These are phyloP conservation scores for Castor canadensis DNA, from an alignment of 2,113 vertebrate genomes.

Conservation along the genomic window DNA sequence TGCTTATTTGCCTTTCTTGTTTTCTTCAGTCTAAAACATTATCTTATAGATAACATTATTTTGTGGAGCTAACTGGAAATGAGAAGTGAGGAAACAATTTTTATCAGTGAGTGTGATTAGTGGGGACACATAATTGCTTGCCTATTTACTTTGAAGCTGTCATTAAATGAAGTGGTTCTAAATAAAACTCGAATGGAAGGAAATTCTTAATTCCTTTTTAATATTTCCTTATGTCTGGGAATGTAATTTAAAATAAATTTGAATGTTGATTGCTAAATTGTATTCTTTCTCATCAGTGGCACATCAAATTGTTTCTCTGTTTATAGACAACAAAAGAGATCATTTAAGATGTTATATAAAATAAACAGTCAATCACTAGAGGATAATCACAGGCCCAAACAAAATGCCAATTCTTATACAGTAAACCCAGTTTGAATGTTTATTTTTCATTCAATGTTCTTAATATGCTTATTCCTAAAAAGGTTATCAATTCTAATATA, in stretches of 20 bases:
- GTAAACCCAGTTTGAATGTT: conserved; percentile 14
- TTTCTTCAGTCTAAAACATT: neutral
- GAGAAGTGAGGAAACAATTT: conserved; percentile 52
- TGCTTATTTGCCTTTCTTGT: conserved; percentile 41
- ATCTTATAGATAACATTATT: conserved; percentile 58
- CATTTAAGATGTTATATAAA: conserved; percentile 68
- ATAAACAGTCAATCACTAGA: conserved; percentile 53
- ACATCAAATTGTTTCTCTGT: conserved; percentile 4
- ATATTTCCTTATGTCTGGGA: conserved; percentile 61
- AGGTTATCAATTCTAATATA: neutral
- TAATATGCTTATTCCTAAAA: neutral
- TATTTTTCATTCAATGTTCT: neutral
- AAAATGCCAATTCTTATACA: conserved; percentile 46
- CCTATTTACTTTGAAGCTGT: conserved; percentile 70
- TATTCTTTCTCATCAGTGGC: conserved; percentile 54
- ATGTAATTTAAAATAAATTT: conserved; percentile 69
- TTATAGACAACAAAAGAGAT: conserved; percentile 68
- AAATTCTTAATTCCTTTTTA: conserved; percentile 73
- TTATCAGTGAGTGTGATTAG: conserved; percentile 68
- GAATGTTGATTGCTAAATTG: conserved; percentile 70
- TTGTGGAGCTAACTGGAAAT: conserved; percentile 42
- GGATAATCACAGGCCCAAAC: conserved; percentile 52
- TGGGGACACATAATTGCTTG: conserved; percentile 62
- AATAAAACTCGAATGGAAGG: conserved; percentile 68
- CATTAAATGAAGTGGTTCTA: conserved; percentile 73